These are phyloP conservation scores for Galeopsomyia nigrocyanea DNA, from an alignment of 2,888 invertebrate genomes.

Conservation along the genomic window DNA sequence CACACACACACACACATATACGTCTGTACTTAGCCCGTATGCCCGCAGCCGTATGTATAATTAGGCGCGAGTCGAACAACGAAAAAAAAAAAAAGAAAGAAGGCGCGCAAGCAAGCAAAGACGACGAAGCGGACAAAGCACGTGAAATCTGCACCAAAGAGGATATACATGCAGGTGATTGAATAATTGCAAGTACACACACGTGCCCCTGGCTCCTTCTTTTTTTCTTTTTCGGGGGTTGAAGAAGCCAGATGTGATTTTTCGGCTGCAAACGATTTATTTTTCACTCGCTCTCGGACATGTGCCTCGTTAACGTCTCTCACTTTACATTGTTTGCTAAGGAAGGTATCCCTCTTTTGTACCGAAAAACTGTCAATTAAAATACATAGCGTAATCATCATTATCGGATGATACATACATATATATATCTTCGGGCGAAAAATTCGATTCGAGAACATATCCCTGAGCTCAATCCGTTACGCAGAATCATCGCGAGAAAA, in stretches of 20 bases:
- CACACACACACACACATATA: not conserved
- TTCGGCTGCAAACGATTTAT: not conserved
- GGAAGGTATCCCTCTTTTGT: no score
- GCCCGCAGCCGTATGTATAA: slow-evolving; percentile 53
- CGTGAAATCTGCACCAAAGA: not conserved
- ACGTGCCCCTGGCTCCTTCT: no score
- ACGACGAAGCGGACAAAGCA: slow-evolving; percentile 1
- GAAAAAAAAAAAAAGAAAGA: not conserved
- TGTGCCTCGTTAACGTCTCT: not conserved
- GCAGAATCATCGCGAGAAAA: slow-evolving; percentile 35
- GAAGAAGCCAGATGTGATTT: not conserved
- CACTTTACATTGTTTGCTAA: not conserved
- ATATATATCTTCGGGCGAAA: slow-evolving; percentile 1
- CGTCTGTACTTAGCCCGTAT: slow-evolving; percentile 29
- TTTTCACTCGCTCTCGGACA: no score
- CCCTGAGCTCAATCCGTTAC: slow-evolving; percentile 46
- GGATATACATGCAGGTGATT: slow-evolving; percentile 29
- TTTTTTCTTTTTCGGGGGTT: no score
- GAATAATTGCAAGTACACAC: slow-evolving; percentile 21
- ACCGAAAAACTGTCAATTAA: no score
- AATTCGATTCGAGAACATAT: slow-evolving; percentile 33
- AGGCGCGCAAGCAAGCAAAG: not conserved
- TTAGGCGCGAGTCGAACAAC: slow-evolving; percentile 40
- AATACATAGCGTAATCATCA: no score
- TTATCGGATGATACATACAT: no score